A percentile compares a stretch with the other conserved stretches of the same genome.
phyloP scores from a whole-genome alignment of 2,113 vertebrate genomes.

The Nothocercus julius region DNA sequence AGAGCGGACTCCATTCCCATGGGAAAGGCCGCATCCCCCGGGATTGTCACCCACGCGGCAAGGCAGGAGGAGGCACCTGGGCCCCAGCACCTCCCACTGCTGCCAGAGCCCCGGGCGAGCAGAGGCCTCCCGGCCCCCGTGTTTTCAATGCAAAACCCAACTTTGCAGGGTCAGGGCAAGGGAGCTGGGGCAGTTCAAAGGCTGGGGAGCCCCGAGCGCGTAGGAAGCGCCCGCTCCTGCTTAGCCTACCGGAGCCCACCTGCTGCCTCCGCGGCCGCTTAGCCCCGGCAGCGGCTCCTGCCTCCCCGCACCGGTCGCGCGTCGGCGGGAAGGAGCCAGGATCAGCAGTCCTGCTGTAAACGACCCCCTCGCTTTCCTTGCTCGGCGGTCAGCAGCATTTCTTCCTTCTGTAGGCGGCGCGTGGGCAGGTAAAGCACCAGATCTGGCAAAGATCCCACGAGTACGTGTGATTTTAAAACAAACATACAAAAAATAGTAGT shows the following conservation, averaged over 20 bases:
- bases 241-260: no score
- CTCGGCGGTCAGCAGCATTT: neutral
- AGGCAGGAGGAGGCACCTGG: rapidly evolving
- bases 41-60: neutral
- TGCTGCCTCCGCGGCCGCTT: no score
- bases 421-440: neutral
- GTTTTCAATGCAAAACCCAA: neutral
- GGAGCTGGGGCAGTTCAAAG: neutral
- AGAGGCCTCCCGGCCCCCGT: rapidly evolving
- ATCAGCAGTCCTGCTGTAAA: neutral
- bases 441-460: neutral
- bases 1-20: neutral
- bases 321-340: neutral
- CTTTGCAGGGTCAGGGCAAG: neutral
- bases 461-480: neutral
- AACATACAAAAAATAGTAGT: slow-evolving; percentile 9
- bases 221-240: no score
- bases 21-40: neutral
- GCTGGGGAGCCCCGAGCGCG: rapidly evolving
- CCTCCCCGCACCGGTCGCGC: neutral
- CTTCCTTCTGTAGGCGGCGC: neutral
- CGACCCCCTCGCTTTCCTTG: neutral
- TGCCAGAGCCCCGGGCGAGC: neutral
- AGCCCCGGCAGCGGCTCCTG: no score
- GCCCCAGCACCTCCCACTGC: neutral